Evolutionary conservation across 2,888 invertebrate genomes (phyloP).

Genomic region (Aricia artaxerxes): DNA sequence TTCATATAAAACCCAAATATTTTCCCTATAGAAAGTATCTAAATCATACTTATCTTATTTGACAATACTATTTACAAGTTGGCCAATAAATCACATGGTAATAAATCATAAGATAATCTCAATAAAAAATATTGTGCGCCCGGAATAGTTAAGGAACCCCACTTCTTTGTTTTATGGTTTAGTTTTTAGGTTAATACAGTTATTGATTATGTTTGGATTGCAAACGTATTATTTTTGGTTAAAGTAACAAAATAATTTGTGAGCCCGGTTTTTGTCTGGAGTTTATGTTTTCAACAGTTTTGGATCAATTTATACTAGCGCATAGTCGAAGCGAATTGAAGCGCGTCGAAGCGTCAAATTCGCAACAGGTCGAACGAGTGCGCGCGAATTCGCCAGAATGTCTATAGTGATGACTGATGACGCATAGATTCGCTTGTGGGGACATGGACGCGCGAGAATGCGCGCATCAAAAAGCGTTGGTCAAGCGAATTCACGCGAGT

Average conservation of each 20-base stretch:
- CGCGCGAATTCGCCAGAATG: no score
- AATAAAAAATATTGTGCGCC: conserved; percentile 56
- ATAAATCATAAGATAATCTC: conserved; percentile 66
- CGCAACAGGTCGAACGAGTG: no score
- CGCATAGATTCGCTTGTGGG: no score
- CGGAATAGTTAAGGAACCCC: conserved; percentile 51
- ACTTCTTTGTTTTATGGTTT: conserved; percentile 47
- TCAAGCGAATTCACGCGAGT: no score
- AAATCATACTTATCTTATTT: conserved; percentile 22
- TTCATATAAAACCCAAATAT: conserved; percentile 1
- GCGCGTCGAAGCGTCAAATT: no score
- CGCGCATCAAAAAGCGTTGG: no score
- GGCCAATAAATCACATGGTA: conserved; percentile 55
- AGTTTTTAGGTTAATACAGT: conserved; percentile 27
- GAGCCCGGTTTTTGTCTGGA: not conserved
- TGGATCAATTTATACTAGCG: no score
- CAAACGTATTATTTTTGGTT: not conserved
- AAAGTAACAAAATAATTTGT: not conserved
- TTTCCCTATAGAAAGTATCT: not conserved
- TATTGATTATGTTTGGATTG: not conserved
- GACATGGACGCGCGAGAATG: no score
- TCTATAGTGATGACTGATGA: no score
- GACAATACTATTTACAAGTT: conserved; percentile 52
- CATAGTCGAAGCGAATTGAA: no score
- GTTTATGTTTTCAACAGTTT: no score